Conservation (phyloP, 2,113 vertebrate genomes). For the Halcyon senegalensis region DNA sequence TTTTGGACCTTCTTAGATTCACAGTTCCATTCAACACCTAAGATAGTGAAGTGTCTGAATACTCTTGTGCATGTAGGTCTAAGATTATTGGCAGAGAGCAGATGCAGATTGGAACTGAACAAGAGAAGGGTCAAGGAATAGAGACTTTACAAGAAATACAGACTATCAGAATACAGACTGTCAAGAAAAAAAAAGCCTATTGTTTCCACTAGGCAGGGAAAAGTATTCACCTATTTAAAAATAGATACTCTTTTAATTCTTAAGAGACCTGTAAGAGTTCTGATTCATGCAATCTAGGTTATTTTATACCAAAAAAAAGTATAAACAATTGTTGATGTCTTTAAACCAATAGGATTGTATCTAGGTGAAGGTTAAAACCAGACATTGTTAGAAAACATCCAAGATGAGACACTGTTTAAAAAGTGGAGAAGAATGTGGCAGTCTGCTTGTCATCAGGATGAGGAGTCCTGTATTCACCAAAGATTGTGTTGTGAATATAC, state of each 20-base stretch:
- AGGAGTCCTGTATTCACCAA: not conserved
- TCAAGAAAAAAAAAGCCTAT: not conserved
- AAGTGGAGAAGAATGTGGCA: not conserved
- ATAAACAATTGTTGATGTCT: not conserved
- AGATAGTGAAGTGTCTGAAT: not conserved
- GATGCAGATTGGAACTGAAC: not conserved
- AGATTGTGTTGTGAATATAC: not conserved
- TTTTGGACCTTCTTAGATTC: not conserved
- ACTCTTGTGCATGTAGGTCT: not conserved
- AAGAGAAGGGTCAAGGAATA: not conserved
- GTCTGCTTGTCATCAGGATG: not conserved
- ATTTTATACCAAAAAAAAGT: not conserved
- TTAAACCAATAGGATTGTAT: not conserved
- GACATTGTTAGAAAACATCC: not conserved
- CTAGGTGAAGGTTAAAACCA: not conserved
- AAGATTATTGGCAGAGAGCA: not conserved
- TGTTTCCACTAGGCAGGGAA: not conserved
- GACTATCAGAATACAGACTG: not conserved
- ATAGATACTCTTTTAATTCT: not conserved
- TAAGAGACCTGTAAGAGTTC: not conserved
- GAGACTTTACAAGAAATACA: not conserved
- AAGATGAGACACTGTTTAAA: not conserved
- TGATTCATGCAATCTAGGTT: not conserved
- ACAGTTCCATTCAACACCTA: not conserved
- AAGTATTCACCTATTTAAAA: not conserved